Evolutionary conservation across 2,888 invertebrate species (phyloP), one percentile per base, ranked within the genome.

Genomic region (Sphaerophoria rueppellii): DNA sequence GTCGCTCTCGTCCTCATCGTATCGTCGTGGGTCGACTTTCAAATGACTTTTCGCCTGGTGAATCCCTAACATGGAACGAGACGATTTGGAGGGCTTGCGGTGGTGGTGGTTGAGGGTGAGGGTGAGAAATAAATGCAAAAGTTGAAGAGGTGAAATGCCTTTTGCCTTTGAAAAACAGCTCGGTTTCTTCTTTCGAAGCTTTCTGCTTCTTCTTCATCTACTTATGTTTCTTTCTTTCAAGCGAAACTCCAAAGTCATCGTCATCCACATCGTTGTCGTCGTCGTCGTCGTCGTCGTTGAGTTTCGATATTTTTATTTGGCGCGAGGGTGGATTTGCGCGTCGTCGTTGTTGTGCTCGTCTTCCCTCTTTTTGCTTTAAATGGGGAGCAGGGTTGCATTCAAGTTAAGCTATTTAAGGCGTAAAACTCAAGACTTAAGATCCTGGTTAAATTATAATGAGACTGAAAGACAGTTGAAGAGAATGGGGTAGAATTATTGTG

Each of bases 111-210:
- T 9, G 43, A 9, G 43, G 12, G 40, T 4, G 11, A n/a, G 67
- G 9, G 37, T 35, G 35, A 16, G 63, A 50, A 65, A 7, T 65
- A 61, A 80, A 43, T 58, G 73, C 4, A 77, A 74, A 81, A 80
- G 85, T 85, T 81, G 80, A 77, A 73, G 81, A 81, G 81, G 85
- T 85, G 81, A 85, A 81, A 69, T 80, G 85, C 85, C 85, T 85
- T 77, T 85, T 80, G 80, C 76, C 76, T 80, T 85, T 70, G 63
- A 75, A 85, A 83, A 69, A 76, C 54, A 46, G 55, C 34, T 79
- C 76, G 50, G 43, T 54, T 48, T 60, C 52, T 70, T 70, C 55
- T 57, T 58, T 12, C 11, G 6, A 11, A 57, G 34, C 34, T 57
- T 55, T 32, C 57, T 37, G 14, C 24, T 40, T 43, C 46, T 67